These are phyloP conservation scores for Nasua narica DNA, from an alignment of 2,797 vertebrate species.

Conservation along the genomic window DNA sequence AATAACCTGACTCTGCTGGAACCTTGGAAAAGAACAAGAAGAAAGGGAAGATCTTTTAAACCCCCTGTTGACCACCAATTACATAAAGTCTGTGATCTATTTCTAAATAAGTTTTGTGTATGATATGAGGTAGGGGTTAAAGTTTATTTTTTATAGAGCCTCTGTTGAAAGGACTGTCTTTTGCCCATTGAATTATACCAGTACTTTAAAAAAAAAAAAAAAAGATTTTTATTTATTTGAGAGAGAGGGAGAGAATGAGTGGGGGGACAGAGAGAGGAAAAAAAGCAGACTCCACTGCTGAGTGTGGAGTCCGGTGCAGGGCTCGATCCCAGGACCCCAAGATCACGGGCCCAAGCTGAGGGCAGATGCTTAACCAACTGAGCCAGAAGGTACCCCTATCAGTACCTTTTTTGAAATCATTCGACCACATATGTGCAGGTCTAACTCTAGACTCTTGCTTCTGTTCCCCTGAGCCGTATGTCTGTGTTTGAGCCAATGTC, in stretches of 20 bases:
- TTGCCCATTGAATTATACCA: neutral
- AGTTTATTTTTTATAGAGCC: neutral
- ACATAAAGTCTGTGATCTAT: slow-evolving; percentile 29
- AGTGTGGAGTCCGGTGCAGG: neutral
- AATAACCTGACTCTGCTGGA: slow-evolving; percentile 91
- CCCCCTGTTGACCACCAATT: slow-evolving; percentile 79
- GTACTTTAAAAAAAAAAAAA: neutral
- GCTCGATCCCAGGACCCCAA: neutral
- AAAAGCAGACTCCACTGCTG: neutral
- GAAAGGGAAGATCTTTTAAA: slow-evolving; percentile 95
- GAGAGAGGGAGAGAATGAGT: neutral
- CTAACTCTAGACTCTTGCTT: neutral
- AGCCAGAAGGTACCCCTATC: neutral
- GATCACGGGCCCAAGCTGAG: neutral
- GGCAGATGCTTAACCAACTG: neutral
- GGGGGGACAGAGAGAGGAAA: neutral
- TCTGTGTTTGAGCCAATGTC: neutral
- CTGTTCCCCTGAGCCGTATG: neutral
- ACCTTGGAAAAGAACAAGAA: slow-evolving; percentile 97
- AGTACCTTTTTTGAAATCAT: neutral
- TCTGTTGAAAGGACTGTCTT: neutral
- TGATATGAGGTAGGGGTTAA: neutral
- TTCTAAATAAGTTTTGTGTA: neutral
- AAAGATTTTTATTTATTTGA: neutral
- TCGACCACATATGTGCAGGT: neutral